Base-by-base conservation (phyloP, 2,797 vertebrate genomes). In the Rhyacichthys aspro region DNA sequence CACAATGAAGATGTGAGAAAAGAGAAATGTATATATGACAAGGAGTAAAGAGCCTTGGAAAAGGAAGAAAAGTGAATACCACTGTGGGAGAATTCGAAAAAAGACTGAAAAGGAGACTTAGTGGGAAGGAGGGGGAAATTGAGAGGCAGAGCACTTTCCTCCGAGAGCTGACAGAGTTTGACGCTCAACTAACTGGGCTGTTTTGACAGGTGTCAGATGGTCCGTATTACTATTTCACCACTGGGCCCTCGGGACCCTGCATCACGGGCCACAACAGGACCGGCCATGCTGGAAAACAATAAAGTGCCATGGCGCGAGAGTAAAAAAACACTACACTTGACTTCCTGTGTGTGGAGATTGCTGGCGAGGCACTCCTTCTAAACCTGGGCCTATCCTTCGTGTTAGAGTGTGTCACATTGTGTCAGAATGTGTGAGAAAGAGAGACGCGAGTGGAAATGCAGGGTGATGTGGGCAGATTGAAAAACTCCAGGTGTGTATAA, bases 181-280 rank as follows among this genome's bases (percentile, higher is more conserved):
- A 91, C 84, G 83, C 86, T 90, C 86, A 90, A 83, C 89, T 91
- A 92, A 90, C 91, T 86, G 89, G 88, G 83, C 86, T 93, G 90
- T 93, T 93, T 93, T 93, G 91, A 92, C 92, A 93, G 92, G 90
- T 93, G 92, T 93, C 92, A 93, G 90, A 92, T 93, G 92, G 90
- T 90, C 90, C 83, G 82, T 88, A 90, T 92, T 93, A 92, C 89
- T 88, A 89, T 90, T 91, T 89, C 86, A 90, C 90, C 77, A 78
- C 83, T 28, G 39, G 80, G 76, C 90, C 88, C 90, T 69, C 67
- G 91, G 90, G 91, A 92, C 80, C 80, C 86, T 63, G 85, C 88
- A 90, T 90, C 82, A 86, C 81, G 70, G 88, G 86, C 89, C 89
- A 83, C 86, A 86, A 86, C 79, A 82, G 83, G 75, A 87, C 87